Conservation (phyloP, 2,113 vertebrate species). For the Petrocephalus microphthalmus region DNA sequence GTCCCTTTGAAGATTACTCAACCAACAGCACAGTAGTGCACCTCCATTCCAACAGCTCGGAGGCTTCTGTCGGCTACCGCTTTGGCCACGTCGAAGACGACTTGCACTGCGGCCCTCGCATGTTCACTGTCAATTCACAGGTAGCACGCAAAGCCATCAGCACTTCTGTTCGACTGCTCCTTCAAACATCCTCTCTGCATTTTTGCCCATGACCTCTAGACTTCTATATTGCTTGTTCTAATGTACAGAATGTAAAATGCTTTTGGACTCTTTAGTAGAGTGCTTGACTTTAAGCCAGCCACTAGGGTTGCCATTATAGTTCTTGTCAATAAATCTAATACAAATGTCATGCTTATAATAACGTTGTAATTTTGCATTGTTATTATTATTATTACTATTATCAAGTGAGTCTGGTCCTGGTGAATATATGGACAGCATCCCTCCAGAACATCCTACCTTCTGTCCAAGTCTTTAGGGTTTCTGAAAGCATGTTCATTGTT, state of each 20-base stretch:
- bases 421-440: background rate
- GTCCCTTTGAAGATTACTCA: slow-evolving; percentile 66
- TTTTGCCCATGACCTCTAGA: background rate
- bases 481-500: background rate
- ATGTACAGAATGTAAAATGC: background rate
- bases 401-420: background rate
- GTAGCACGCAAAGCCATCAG: slow-evolving; percentile 45
- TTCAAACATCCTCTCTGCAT: background rate
- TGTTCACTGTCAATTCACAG: slow-evolving; percentile 90
- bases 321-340: background rate
- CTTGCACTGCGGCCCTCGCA: slow-evolving; percentile 60
- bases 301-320: background rate
- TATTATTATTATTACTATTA: background rate
- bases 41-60: slow-evolving; percentile 29
- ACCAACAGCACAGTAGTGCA: slow-evolving; percentile 56
- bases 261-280: background rate
- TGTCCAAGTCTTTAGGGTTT: background rate
- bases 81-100: slow-evolving; percentile 45
- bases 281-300: background rate
- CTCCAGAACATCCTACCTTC: background rate
- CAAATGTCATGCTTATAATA: background rate
- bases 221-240: background rate
- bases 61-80: slow-evolving; percentile 46
- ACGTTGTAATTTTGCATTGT: background rate
- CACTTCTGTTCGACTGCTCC: background rate